These are phyloP conservation scores for Xiphorhynchus erythropygius DNA, from an alignment of 2,797 vertebrate genomes.

Conservation along the genomic window DNA sequence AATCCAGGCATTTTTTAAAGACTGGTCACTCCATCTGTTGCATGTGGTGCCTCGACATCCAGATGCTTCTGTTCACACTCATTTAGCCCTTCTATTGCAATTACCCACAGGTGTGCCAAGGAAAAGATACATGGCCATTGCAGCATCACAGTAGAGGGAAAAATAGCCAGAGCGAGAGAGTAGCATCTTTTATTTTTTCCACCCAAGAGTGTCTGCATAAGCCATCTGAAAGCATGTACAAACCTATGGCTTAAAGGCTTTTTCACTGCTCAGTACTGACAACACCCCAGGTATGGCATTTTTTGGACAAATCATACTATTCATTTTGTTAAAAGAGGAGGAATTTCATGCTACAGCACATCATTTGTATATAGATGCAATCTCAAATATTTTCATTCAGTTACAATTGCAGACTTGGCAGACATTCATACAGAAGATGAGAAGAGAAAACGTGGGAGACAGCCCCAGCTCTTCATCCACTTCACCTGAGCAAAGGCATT, in stretches of 20 bases:
- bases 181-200: too few species aligned
- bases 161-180: fast-evolving
- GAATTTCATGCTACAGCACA: not conserved
- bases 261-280: not conserved
- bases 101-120: not conserved
- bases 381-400: not conserved
- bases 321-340: not conserved
- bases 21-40: not conserved
- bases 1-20: not conserved
- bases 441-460: not conserved
- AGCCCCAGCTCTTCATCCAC: not conserved
- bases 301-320: not conserved
- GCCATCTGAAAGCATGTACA: fast-evolving
- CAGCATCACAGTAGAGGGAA: not conserved
- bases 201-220: not conserved
- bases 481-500: not conserved
- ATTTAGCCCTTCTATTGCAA: not conserved
- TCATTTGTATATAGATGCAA: not conserved
- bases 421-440: not conserved
- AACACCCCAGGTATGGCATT: not conserved
- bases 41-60: not conserved
- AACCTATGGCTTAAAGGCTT: not conserved
- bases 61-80: not conserved
- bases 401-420: not conserved
- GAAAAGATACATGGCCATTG: fast-evolving